Base-by-base conservation (phyloP, 2,888 invertebrate genomes). In the Himalopsyche tibetana region DNA sequence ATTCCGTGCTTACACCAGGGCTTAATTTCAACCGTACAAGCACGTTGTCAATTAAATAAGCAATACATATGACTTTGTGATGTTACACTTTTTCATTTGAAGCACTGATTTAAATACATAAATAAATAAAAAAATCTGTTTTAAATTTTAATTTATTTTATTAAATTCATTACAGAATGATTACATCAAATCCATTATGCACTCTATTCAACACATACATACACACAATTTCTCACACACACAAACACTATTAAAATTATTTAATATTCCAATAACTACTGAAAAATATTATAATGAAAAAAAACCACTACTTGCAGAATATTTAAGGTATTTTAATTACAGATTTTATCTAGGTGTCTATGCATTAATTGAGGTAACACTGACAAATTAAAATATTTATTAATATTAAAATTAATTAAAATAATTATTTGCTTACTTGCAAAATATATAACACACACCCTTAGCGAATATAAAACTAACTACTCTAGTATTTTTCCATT, bases 141-240 rank as follows among this genome's bases (percentile, higher is more conserved):
- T 36, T 74, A 9, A 38, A 2, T 38, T 74, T 74, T 12, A 36
- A 74, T 74, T 51, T 74, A 0, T 74, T 74, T 74, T 74, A 74
- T 74, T 74, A 8, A 38, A 38, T 74, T 36, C 74, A 74, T 74
- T 74, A 74, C 74, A 74, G 74, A 74, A 74, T 74, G 36, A 74
- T 28, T 74, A 74, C 74, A 74, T 38, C 74, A 74, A 74, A 74
- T 74, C 74, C 74, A 74, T 74, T 74, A 74, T 74, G 74, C 74
- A 74, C 36, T 74, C 74, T 74, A 38, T 36, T 74, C 74, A 36
- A 74, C 38, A 74, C 74, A 74, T 36, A 36, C 74, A 74, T 36
- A 74, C 74, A 74, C 28, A 74, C 36, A 74, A 15, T 28, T 74
- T 5, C 36, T 74, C 74, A 9, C 74, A 15, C 74, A 15, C 12